Base-by-base conservation (phyloP, 2,113 vertebrate species). In the Tympanuchus pallidicinctus region DNA sequence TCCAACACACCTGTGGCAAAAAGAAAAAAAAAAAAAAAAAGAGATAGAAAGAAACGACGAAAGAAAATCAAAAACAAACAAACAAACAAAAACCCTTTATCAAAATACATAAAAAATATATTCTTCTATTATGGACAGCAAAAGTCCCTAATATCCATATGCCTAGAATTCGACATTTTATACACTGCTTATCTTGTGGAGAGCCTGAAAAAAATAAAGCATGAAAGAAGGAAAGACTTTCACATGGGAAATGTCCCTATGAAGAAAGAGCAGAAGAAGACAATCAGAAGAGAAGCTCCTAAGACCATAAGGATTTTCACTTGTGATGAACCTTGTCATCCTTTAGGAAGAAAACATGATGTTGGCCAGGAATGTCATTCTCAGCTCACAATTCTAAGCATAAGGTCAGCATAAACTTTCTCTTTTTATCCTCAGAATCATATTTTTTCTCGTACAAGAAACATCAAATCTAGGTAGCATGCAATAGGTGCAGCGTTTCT, bases 401-500 rank as follows among this genome's bases (percentile, higher is more conserved):
- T 89, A 90, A 75, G 61, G n/a, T 43, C 66, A 88, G 60, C 14
- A 10, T 79, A 36, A 34, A 82, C 63, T 76, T 76, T 72, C 50
- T 13, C 15, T 60, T 76, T 54, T 75, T 56, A 88, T 93, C 61
- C 67, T 91, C 17, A 36, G 70, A 94, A 95, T 81, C 86, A 84
- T 0, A 10, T 50, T 43, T 91, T 92, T 95, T 96, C 43, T 70
- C 9, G 64, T 89, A 42, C 50, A 75, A 92, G 88, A 94, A 82
- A 64, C 42, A 80, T 85, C 91, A 95, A 42, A 43, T 86, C 69
- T 42, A 73, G 87, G 94, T 91, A 95, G 82, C 66, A 57, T 11
- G 72, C 76, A 63, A 3, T 47, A 86, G 21, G 86, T 94, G 66
- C 52, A 93, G 94, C 80, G 89, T 73, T 92, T 85, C 86, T 94